phyloP scores from a whole-genome alignment of 2,888 invertebrate species.

The Drosophila multiciliata region DNA sequence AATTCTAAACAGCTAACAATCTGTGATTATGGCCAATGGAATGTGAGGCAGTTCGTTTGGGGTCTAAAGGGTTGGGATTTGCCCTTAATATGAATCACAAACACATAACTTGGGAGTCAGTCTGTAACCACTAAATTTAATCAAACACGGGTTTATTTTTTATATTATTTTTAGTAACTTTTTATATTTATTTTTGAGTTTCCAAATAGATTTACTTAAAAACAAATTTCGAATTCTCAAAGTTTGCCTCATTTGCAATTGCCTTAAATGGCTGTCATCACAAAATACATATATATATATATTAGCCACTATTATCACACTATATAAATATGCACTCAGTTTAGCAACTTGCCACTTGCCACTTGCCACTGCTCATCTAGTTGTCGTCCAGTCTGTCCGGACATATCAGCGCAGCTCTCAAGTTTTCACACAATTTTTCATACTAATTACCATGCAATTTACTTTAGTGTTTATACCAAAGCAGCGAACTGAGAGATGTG shows the following conservation, averaged over 20 bases:
- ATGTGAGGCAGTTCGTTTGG: not conserved
- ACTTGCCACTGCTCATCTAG: constrained; percentile 22
- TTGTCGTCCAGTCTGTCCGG: constrained; percentile 15
- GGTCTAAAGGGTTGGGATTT: not conserved
- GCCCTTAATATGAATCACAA: not conserved
- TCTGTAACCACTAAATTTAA: not conserved
- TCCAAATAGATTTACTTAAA: not conserved
- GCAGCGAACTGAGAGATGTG: not conserved
- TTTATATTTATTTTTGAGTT: not conserved
- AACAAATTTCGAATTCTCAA: not conserved
- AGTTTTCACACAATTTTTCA: constrained; percentile 75
- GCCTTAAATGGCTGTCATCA: not conserved
- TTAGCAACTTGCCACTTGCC: not conserved
- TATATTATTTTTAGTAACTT: not conserved
- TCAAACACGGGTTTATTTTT: not conserved
- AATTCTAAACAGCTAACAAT: constrained; percentile 25
- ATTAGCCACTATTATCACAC: not conserved
- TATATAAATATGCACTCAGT: constrained; percentile 7
- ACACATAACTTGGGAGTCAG: not conserved
- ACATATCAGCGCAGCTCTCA: constrained; percentile 43
- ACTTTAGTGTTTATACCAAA: constrained; percentile 75
- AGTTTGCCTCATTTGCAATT: not conserved
- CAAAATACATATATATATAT: not conserved
- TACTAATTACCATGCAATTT: constrained; percentile 81
- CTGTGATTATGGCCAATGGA: constrained; percentile 11